These are phyloP conservation scores for Panthera tigris DNA, from an alignment of 2,113 vertebrate genomes.

Conservation along the genomic window DNA sequence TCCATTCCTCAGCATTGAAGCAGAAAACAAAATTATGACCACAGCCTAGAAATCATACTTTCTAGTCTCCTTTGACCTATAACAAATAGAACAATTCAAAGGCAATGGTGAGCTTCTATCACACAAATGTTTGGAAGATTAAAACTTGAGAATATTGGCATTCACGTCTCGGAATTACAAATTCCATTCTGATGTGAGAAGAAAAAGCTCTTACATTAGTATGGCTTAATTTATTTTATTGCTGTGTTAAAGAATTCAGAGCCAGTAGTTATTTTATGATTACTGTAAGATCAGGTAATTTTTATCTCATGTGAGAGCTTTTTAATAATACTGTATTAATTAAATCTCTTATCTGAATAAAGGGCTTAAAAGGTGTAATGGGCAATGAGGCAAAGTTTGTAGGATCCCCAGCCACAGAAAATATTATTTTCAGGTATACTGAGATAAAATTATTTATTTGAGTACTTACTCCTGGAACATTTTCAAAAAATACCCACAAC, in stretches of 20 bases:
- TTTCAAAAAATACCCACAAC: conserved; percentile 19
- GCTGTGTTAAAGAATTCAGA: conserved; percentile 71
- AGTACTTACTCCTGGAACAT: not conserved
- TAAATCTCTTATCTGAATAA: conserved; percentile 59
- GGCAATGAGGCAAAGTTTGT: not conserved
- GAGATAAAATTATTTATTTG: conserved; percentile 54
- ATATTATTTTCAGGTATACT: conserved; percentile 59
- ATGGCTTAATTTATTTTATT: conserved; percentile 64
- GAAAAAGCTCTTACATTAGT: conserved; percentile 24
- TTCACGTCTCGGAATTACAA: conserved; percentile 40
- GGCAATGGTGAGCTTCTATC: not conserved
- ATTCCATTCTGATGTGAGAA: conserved; percentile 42
- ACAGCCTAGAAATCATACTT: not conserved
- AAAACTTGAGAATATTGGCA: conserved; percentile 28
- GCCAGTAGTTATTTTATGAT: conserved; percentile 71
- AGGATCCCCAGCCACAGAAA: not conserved
- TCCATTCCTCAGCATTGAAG: not conserved
- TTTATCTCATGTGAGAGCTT: conserved; percentile 66
- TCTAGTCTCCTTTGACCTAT: not conserved
- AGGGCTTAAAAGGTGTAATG: conserved; percentile 8
- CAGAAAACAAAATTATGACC: not conserved
- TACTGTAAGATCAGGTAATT: conserved; percentile 68
- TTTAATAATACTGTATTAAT: conserved; percentile 69
- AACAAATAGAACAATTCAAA: conserved; percentile 6
- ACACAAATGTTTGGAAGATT: conserved; percentile 41